Evolutionary conservation across 2,113 vertebrate genomes (phyloP), one percentile per base, ranked within the genome.

Genomic region (Leucopsar rothschildi): DNA sequence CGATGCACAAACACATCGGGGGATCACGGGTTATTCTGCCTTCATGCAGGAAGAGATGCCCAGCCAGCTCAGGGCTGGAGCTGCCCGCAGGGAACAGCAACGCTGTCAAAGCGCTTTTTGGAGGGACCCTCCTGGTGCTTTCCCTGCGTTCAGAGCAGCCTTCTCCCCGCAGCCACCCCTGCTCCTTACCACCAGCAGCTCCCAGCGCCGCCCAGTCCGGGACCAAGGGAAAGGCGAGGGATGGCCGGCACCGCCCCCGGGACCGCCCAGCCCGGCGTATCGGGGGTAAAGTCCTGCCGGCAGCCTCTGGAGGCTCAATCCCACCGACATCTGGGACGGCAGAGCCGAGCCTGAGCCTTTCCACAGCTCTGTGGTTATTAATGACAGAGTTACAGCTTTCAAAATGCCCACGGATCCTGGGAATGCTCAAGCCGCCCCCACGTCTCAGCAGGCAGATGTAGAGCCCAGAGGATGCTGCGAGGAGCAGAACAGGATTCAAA

Each of bases 371-470:
- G 22, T 0, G 6, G 23, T 9, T 42, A 0, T 7, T 52, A 24
- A 24, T 19, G 5, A 35, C 8, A 3, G 21, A 17, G 61, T 35
- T 59, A 12, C 5, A 14, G 39, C 28, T 50, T 64, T 29, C 65
- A 4, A 6, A 65, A 6, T 0, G 3, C 37, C 15, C 27, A 1
- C 7, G 4, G 12, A 16, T 35, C 29, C 11, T 0, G 15, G 11
- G 20, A 50, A 11, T 5, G 24, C 59, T 37, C 10, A 0, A 1
- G 81, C 53, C 39, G 44, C 33, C 17, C 31, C 1, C 14, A 0
- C 70, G 0, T 1, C 3, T 10, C 28, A 0, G 35, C 19, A 25
- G 25, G 16, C 18, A 1, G 37, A 5, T 1, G 10, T 2, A 8
- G 19, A 50, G 9, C 16, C 10, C 47, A 17, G 33, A 9, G 20